Evolutionary conservation across 2,888 invertebrate species (phyloP).

Genomic region (Drosophila melanocephala): DNA sequence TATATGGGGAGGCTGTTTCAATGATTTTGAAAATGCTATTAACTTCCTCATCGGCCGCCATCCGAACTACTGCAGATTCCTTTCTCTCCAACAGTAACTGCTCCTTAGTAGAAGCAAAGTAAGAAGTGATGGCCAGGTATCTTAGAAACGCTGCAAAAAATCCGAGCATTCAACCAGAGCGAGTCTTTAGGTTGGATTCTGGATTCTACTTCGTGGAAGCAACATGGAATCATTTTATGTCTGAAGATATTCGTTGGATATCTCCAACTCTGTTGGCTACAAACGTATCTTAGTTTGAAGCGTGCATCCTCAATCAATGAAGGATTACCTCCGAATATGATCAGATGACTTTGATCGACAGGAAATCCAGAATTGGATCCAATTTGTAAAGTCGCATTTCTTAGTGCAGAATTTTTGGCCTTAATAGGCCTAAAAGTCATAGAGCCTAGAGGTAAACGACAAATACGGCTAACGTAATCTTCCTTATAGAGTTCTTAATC

Average conservation of each 20-base stretch:
- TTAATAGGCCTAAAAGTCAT: not conserved
- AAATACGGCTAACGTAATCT: not conserved
- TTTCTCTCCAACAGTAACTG: too few relatives aligned
- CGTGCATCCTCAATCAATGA: not conserved
- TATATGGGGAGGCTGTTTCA: too few relatives aligned
- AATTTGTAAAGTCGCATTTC: not conserved
- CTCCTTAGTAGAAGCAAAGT: too few relatives aligned
- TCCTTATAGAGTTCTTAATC: not conserved
- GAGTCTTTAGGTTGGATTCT: not conserved
- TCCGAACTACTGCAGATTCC: too few relatives aligned
- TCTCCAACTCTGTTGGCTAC: not conserved
- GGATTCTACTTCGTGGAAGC: not conserved
- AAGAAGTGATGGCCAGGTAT: too few relatives aligned
- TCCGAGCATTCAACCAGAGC: not conserved
- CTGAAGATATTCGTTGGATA: not conserved
- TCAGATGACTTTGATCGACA: not conserved
- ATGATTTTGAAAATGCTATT: too few relatives aligned
- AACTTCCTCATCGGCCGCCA: too few relatives aligned
- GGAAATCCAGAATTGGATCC: not conserved
- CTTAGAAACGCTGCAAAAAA: too few relatives aligned
- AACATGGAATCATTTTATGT: rapidly evolving
- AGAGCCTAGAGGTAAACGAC: not conserved
- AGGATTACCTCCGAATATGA: not conserved
- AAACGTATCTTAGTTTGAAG: not conserved
- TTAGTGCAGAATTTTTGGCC: not conserved